Evolutionary conservation across 2,113 vertebrate species (phyloP).

Genomic region (Blennius ocellaris): DNA sequence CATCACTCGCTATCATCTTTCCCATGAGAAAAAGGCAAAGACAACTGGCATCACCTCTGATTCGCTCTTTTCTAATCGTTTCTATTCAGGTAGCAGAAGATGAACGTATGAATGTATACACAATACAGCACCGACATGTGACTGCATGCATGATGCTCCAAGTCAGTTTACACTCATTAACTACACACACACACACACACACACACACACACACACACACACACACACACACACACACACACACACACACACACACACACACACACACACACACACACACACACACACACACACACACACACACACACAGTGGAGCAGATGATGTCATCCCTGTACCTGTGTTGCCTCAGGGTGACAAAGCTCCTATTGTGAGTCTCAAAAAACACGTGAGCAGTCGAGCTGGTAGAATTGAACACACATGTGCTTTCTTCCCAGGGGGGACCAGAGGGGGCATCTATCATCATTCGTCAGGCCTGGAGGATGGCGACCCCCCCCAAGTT

Average conservation of each 20-base stretch:
- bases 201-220: background rate
- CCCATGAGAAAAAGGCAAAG: slow-evolving; percentile 54
- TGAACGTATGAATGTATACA: background rate
- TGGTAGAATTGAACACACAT: slow-evolving; percentile 50
- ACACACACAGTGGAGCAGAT: slow-evolving; percentile 31
- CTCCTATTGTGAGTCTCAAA: slow-evolving; percentile 71
- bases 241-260: background rate
- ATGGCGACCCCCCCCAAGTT: slow-evolving; percentile 14
- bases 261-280: slow-evolving; percentile 2
- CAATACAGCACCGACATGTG: slow-evolving; percentile 23
- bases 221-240: background rate
- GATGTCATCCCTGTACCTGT: slow-evolving; percentile 78
- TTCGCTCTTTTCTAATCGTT: background rate
- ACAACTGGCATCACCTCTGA: slow-evolving; percentile 10
- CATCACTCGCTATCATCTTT: slow-evolving; percentile 47
- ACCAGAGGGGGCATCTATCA: slow-evolving; percentile 38
- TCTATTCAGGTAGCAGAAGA: slow-evolving; percentile 17
- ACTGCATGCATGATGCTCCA: slow-evolving; percentile 15
- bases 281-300: slow-evolving; percentile 13
- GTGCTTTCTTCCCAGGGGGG: slow-evolving; percentile 31
- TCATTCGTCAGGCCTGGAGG: slow-evolving; percentile 47
- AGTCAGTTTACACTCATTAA: too few relatives aligned
- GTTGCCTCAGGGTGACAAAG: slow-evolving; percentile 68
- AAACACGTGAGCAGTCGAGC: slow-evolving; percentile 51
- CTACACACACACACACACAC: too few relatives aligned